These are phyloP conservation scores for Bufotes viridis DNA, from an alignment of 2,797 vertebrate genomes.

Conservation along the genomic window DNA sequence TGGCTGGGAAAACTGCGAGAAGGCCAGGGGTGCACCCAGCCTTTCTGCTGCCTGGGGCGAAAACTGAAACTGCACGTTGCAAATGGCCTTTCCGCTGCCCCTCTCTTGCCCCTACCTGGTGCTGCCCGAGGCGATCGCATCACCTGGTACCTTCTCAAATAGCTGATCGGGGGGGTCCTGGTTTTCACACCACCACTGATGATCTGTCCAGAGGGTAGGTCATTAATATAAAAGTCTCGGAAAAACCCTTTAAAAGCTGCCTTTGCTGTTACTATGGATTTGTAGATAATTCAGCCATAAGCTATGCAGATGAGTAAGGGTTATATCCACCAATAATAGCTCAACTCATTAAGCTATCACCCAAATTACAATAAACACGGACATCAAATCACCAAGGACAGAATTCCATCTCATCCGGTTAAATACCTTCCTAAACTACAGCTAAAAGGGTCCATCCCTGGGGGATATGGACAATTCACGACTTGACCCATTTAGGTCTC, in stretches of 20 bases:
- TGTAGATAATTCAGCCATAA: not conserved
- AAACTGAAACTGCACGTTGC: no score
- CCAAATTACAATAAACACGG: constrained; percentile 14
- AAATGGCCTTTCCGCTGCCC: no score
- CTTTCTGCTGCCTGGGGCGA: no score
- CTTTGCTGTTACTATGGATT: not conserved
- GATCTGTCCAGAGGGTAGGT: no score
- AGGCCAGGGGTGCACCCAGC: no score
- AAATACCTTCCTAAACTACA: constrained; percentile 20
- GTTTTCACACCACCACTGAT: no score
- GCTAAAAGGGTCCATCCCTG: constrained; percentile 3
- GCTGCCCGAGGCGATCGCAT: no score
- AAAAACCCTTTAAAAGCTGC: not conserved
- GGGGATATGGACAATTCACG: not conserved
- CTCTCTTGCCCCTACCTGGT: no score
- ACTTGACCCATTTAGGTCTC: constrained; percentile 32
- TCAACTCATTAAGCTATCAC: constrained; percentile 32
- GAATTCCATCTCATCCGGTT: constrained; percentile 21
- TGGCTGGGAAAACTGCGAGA: no score
- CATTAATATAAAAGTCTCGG: no score
- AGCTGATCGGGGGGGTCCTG: no score
- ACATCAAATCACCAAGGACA: not conserved
- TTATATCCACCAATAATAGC: not conserved
- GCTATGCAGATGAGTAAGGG: not conserved
- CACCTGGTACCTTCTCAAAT: no score